These are phyloP conservation scores for Sarcophaga carnaria DNA, from an alignment of 2,888 invertebrate genomes.

Conservation along the genomic window DNA sequence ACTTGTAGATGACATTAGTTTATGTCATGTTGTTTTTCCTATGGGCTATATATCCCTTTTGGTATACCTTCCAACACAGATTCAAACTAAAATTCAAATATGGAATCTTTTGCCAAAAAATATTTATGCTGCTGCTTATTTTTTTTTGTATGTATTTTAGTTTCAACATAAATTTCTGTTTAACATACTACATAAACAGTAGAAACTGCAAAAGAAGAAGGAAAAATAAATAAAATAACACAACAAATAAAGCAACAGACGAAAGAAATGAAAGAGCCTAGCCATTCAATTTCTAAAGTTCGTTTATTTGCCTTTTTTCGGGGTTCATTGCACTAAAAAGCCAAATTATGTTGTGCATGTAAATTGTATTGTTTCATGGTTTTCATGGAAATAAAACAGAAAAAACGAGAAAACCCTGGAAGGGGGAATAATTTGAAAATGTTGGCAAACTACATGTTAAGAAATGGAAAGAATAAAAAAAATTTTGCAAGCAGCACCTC, in stretches of 20 bases:
- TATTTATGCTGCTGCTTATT: conserved; percentile 13
- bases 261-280: conserved; percentile 23
- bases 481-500: conserved; percentile 52
- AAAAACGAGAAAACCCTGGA: background rate
- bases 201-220: conserved; percentile 8
- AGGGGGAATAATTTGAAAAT: conserved; percentile 23
- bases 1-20: too few species aligned
- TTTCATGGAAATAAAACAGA: background rate
- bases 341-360: conserved; percentile 67
- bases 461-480: conserved; percentile 5
- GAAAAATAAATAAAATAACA: conserved; percentile 15
- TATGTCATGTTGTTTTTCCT: too few species aligned
- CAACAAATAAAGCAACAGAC: too few species aligned
- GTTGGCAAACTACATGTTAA: conserved; percentile 49
- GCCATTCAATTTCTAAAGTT: conserved; percentile 63
- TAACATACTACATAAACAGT: conserved; percentile 40
- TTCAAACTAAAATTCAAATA: background rate
- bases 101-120: conserved; percentile 56
- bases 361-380: conserved; percentile 66
- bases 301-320: conserved; percentile 55
- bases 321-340: conserved; percentile 68
- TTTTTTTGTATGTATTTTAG: conserved; percentile 34
- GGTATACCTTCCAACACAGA: too few species aligned
- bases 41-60: too few species aligned
- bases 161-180: conserved; percentile 61